Conservation (phyloP, 2,797 vertebrate genomes). For the Peromyscus eremicus region DNA sequence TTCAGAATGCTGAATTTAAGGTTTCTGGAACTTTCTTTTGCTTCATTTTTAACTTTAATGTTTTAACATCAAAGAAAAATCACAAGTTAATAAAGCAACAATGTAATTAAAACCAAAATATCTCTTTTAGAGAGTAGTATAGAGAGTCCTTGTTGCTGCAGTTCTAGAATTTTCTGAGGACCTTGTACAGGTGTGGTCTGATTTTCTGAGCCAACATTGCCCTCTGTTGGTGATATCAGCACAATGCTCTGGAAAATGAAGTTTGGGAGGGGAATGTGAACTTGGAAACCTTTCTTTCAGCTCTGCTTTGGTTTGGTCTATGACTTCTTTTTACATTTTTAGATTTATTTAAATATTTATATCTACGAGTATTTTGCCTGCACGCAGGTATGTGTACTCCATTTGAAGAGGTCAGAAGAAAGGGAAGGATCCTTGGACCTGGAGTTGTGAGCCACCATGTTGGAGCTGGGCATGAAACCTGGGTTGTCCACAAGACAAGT, state of each 20-base stretch:
- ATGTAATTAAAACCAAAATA: not conserved
- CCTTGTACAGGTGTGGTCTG: fast-evolving
- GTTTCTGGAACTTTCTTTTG: conserved; percentile 27
- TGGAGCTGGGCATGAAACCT: not conserved
- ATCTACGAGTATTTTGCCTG: not conserved
- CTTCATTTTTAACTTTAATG: not conserved
- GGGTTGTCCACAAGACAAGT: not conserved
- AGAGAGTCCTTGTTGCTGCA: not conserved
- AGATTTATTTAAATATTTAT: not conserved
- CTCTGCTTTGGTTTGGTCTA: not conserved
- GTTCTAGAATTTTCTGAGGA: not conserved
- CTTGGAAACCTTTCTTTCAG: not conserved
- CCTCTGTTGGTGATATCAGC: conserved; percentile 60
- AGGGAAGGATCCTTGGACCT: not conserved
- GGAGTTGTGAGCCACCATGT: too few relatives aligned
- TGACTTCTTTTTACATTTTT: not conserved
- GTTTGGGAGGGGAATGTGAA: not conserved
- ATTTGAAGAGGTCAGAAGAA: not conserved
- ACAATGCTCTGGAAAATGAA: not conserved
- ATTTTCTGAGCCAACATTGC: conserved; percentile 47
- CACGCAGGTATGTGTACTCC: not conserved
- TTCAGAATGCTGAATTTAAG: not conserved
- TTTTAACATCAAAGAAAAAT: not conserved
- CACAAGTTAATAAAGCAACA: not conserved
- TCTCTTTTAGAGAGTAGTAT: not conserved